Evolutionary conservation across 2,888 invertebrate genomes (phyloP).

Genomic region (Rhingia campestris): DNA sequence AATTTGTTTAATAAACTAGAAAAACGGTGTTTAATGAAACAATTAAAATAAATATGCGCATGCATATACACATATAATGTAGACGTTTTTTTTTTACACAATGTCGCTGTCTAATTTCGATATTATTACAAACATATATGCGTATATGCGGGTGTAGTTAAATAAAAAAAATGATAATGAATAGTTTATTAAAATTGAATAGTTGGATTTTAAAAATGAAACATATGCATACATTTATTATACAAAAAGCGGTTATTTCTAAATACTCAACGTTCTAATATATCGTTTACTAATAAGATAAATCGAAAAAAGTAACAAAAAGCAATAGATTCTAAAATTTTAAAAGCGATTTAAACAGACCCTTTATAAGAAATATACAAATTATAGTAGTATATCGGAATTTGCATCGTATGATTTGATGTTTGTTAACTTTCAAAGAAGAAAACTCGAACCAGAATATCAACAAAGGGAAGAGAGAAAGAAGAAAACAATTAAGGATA

Average conservation of each 20-base stretch:
- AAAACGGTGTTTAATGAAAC: slow-evolving; percentile 53
- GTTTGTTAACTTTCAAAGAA: slow-evolving; percentile 7
- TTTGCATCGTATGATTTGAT: slow-evolving; percentile 6
- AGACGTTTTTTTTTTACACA: slow-evolving; percentile 17
- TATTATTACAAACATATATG: slow-evolving; percentile 80
- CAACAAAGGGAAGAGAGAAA: slow-evolving; percentile 8
- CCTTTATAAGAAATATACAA: slow-evolving; percentile 14
- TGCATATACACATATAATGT: slow-evolving; percentile 40
- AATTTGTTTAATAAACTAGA: slow-evolving; percentile 51
- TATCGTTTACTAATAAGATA: slow-evolving; percentile 29
- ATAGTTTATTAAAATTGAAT: slow-evolving; percentile 55
- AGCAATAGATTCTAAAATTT: slow-evolving; percentile 60
- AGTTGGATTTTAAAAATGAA: slow-evolving; percentile 47
- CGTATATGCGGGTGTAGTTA: slow-evolving; percentile 84
- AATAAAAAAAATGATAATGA: slow-evolving; percentile 76
- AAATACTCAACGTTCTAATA: slow-evolving; percentile 45
- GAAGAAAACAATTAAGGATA: slow-evolving; percentile 1
- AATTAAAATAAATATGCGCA: slow-evolving; percentile 38
- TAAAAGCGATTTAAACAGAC: slow-evolving; percentile 11
- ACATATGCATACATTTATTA: slow-evolving; percentile 44
- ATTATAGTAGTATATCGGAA: slow-evolving; percentile 29
- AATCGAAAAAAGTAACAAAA: slow-evolving; percentile 28
- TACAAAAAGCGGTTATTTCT: slow-evolving; percentile 42
- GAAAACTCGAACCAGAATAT: slow-evolving; percentile 17
- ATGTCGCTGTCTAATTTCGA: slow-evolving; percentile 7